Evolutionary conservation across 2,113 vertebrate genomes (phyloP).

Genomic region (Genyomyrus donnyi): DNA sequence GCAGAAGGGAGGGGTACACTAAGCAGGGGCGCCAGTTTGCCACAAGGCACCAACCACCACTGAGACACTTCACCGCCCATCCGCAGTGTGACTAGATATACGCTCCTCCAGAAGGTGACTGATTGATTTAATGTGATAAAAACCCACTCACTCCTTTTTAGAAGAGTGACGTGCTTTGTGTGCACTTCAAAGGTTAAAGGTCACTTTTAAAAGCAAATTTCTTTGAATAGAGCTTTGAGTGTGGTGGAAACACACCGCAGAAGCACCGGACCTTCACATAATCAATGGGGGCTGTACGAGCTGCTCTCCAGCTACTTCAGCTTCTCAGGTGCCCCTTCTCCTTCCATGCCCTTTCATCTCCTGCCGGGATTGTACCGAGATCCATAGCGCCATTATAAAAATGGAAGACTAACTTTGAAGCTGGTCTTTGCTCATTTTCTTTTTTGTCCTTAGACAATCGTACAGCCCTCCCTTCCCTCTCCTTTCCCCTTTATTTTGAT

Average conservation of each 20-base stretch:
- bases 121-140: background rate
- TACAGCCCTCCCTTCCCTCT: background rate
- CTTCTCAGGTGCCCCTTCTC: background rate
- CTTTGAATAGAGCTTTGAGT: background rate
- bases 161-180: background rate
- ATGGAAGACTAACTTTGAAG: slow-evolving; percentile 20
- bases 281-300: background rate
- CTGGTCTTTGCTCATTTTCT: background rate
- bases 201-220: background rate
- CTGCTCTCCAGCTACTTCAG: background rate
- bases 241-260: background rate
- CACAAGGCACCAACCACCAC: background rate
- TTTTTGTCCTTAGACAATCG: background rate
- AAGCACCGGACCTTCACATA: background rate
- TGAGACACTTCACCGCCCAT: background rate
- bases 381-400: slow-evolving; percentile 9
- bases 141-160: background rate
- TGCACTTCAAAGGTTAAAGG: background rate
- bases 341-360: slow-evolving; percentile 11
- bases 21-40: background rate
- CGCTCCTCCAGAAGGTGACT: background rate
- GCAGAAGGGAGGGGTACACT: background rate
- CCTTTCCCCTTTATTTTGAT: background rate
- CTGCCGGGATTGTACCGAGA: background rate
- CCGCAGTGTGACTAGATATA: background rate